Evolutionary conservation across 1,140 invertebrate species (phyloP).

Genomic region (Conus ventricosus): DNA sequence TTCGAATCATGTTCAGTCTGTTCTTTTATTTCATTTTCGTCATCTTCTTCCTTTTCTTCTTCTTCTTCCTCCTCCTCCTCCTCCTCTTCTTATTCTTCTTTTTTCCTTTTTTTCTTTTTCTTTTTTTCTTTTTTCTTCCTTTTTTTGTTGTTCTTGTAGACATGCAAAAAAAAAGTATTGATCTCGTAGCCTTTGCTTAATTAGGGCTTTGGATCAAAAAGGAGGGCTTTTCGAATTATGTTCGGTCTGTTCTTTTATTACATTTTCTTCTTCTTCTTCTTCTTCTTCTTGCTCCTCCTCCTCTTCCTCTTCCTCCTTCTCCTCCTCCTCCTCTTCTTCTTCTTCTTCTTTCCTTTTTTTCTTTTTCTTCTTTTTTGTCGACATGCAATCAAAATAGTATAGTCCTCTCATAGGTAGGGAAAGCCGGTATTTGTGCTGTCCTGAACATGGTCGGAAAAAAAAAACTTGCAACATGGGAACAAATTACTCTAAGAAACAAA

Average conservation of each 20-base stretch:
- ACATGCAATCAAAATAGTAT: no score
- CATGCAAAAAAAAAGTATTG: neutral
- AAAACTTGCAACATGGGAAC: no score
- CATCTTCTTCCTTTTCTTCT: neutral
- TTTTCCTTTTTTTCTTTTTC: constrained; percentile 18
- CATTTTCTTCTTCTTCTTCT: neutral
- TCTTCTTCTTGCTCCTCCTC: no score
- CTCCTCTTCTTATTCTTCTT: constrained; percentile 34
- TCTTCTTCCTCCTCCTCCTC: constrained; percentile 6
- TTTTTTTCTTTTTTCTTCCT: neutral
- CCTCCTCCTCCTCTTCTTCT: no score
- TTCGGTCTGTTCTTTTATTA: neutral
- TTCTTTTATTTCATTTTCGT: constrained; percentile 34
- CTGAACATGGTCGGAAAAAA: no score
- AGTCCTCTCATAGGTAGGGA: no score
- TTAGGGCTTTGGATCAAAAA: neutral
- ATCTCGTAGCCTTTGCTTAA: neutral
- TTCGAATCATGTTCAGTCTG: constrained; percentile 25
- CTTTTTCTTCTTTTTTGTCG: no score
- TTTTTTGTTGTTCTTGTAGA: neutral
- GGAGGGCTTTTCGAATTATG: neutral
- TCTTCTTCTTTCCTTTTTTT: no score
- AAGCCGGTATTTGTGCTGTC: no score
- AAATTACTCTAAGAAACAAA: no score
- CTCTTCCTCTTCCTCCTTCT: no score